phyloP scores from a whole-genome alignment of 2,888 invertebrate species.

The Balanococcus diminutus region DNA sequence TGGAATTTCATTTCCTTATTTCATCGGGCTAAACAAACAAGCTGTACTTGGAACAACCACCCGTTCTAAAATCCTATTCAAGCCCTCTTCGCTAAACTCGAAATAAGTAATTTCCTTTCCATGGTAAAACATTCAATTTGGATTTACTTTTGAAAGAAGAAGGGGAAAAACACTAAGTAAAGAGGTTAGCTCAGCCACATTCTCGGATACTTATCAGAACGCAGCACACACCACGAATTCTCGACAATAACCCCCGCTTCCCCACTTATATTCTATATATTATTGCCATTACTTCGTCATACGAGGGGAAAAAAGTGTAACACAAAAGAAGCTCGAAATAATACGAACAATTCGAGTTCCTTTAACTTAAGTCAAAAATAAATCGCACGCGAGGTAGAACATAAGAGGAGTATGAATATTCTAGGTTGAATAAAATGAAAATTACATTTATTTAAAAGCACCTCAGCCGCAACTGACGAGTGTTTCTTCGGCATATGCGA shows the following conservation, averaged over 20 bases:
- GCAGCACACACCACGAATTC: background rate
- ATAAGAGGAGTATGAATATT: background rate
- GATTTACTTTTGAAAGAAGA: background rate
- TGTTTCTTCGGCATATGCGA: background rate
- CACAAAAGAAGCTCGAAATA: background rate
- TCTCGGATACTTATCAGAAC: constrained; percentile 6
- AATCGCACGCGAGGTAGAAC: background rate
- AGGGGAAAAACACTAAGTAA: background rate
- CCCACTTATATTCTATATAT: background rate
- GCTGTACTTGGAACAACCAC: too few species aligned
- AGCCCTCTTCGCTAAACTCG: background rate
- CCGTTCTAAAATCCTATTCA: too few species aligned
- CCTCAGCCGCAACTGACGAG: background rate
- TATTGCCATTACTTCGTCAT: background rate
- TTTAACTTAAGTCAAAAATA: constrained; percentile 1
- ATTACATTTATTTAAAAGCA: constrained; percentile 2
- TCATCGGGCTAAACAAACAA: too few species aligned
- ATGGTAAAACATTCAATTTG: background rate
- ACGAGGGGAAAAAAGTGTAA: background rate
- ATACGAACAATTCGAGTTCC: background rate
- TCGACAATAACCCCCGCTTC: constrained; percentile 7
- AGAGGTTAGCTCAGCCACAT: background rate
- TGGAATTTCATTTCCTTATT: too few species aligned
- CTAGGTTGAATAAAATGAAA: background rate
- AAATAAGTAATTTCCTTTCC: background rate